Evolutionary conservation across 23 tunicate species (phyloP).

Genomic region (Halocynthia aurantium): DNA sequence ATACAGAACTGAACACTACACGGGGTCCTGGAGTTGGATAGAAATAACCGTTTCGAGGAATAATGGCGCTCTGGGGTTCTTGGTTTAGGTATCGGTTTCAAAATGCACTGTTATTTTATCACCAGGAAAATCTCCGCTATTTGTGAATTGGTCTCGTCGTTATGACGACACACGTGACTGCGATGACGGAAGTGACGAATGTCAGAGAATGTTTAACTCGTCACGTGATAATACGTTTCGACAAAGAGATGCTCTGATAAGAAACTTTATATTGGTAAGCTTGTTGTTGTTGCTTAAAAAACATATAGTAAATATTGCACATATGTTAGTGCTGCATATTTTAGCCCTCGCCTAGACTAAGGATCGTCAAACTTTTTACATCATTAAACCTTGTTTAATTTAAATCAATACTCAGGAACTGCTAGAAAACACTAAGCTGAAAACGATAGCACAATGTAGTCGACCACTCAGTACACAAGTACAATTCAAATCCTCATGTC

Average conservation of each 20-base stretch:
- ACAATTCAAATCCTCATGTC: too few species aligned
- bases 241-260: constrained; percentile 35
- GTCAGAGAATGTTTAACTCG: constrained; percentile 9
- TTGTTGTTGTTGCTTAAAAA: not conserved
- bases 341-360: not conserved
- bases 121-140: constrained; percentile 31
- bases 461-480: too few species aligned
- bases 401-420: too few species aligned
- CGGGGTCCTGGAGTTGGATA: too few species aligned
- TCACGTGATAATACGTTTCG: not conserved
- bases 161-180: constrained; percentile 49
- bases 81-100: too few species aligned
- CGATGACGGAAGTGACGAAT: constrained; percentile 72
- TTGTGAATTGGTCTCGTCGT: constrained; percentile 28
- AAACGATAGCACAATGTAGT: too few species aligned
- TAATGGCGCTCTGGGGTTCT: too few species aligned
- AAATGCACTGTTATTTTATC: not conserved
- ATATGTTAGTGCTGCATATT: not conserved
- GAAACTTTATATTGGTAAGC: constrained; percentile 36
- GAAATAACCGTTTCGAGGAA: too few species aligned
- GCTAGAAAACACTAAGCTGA: too few species aligned
- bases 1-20: too few species aligned
- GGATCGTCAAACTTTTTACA: not conserved
- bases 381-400: too few species aligned
- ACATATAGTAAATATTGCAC: not conserved